A percentile compares a stretch with the other conserved stretches of the same genome.
These are phyloP conservation scores for Rafetus swinhoei DNA, from an alignment of 2,113 vertebrate species.

Conservation along the genomic window DNA sequence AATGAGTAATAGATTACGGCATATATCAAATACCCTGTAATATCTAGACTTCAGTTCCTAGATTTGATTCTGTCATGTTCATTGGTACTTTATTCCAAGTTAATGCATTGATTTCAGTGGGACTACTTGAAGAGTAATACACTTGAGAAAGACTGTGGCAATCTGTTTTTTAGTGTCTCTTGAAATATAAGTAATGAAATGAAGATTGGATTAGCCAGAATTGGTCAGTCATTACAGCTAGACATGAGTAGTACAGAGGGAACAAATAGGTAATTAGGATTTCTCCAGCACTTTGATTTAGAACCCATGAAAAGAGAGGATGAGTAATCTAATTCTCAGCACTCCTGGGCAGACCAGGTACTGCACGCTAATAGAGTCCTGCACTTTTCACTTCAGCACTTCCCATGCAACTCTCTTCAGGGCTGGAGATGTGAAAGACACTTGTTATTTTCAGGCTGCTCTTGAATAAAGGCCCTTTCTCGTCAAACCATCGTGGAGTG, in stretches of 20 bases:
- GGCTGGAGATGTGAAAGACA: background rate
- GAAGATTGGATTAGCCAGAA: accelerated
- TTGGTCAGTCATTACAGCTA: background rate
- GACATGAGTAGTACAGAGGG: background rate
- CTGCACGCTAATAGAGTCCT: background rate
- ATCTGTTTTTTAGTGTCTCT: background rate
- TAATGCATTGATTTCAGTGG: background rate
- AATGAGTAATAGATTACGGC: background rate
- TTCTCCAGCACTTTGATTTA: background rate
- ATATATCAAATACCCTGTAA: background rate
- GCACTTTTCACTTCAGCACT: background rate
- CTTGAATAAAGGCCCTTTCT: background rate
- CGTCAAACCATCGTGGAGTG: background rate
- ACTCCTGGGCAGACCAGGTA: background rate
- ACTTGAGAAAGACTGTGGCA: background rate
- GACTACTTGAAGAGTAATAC: background rate
- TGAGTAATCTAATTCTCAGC: background rate
- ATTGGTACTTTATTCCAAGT: background rate
- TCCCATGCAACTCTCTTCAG: background rate
- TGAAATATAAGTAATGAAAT: background rate
- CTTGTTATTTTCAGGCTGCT: conserved; percentile 1
- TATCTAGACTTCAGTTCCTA: background rate
- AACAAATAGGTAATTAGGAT: background rate
- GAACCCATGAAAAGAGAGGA: background rate
- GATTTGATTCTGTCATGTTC: background rate